Base-by-base conservation (phyloP, 2,888 invertebrate genomes). In the Desoria tigrina region DNA sequence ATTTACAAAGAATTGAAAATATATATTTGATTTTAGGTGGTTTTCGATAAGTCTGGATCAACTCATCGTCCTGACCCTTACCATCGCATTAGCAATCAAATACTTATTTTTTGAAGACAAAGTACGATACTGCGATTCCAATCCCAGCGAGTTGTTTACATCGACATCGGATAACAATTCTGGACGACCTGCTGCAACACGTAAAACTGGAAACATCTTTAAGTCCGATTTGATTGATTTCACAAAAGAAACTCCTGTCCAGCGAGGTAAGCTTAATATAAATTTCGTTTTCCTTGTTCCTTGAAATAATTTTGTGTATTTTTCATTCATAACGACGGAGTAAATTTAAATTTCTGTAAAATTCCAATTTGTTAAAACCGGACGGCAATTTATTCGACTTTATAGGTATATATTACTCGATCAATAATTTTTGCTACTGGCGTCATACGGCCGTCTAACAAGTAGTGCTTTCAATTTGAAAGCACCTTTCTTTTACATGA, bases 11-110 rank as follows among this genome's bases (percentile, higher is more conserved):
- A n/a, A n/a, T n/a, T n/a, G n/a, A n/a, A n/a, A n/a, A n/a, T n/a
- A n/a, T n/a, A n/a, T n/a, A n/a, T n/a, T n/a, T n/a, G n/a, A 14
- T 51, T 51, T 51, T 18, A 55, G 55, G 55, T 55, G 55, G 55
- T 32, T 55, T 16, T 18, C 28, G 6, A 21, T 55, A 16, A 55
- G 28, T 28, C 28, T 14, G 4, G 37, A 32, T 21, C 55, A 32
- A 14, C 3, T 55, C n/a, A n/a, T 55, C n/a, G 9, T 32, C n/a
- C 2, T 27, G 14, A 32, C 23, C 18, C 32, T 55, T 3, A 55
- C 37, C 7, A 11, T 21, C 9, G 28, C 32, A n/a, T 27, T 55
- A 3, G 37, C 37, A 4, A 55, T 55, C 18, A 4, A 18, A 18
- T 55, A 55, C 18, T 6, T 55, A 27, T 55, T 55, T 7, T 27